Percentiles rank a stretch among this genome's conserved stretches.
Conservation (phyloP, 2,113 vertebrate genomes). For the Cephalopholis sonnerati region DNA sequence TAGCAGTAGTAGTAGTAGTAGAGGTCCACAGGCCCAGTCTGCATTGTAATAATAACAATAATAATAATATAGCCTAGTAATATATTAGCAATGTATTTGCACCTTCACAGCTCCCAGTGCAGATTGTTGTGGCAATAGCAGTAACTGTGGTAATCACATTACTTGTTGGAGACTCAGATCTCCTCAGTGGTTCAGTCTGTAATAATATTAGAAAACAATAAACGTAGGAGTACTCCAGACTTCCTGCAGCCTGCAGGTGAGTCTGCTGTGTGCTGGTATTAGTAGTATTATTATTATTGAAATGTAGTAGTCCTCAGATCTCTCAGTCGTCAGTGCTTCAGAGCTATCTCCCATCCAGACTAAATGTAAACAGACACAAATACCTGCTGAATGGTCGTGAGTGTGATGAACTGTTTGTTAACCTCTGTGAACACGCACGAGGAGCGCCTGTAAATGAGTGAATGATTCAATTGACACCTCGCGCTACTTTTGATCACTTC, state of each 20-base stretch:
- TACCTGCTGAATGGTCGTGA: slow-evolving; percentile 33
- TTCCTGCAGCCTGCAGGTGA: not conserved
- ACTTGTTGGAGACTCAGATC: no score
- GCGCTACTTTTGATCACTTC: slow-evolving; percentile 75
- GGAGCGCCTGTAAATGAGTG: slow-evolving; percentile 52
- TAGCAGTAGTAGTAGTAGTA: no score
- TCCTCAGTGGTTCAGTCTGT: no score
- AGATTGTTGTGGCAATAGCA: no score
- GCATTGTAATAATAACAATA: no score
- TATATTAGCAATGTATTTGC: no score
- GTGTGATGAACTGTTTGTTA: slow-evolving; percentile 46
- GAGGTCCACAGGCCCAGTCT: no score
- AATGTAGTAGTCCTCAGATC: not conserved
- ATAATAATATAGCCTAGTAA: no score
- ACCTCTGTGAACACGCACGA: slow-evolving; percentile 18
- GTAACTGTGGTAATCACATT: no score
- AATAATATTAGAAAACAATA: no score
- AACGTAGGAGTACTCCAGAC: no score
- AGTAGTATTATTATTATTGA: not conserved
- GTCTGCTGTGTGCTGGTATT: not conserved
- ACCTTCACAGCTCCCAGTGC: no score
- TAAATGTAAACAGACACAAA: slow-evolving; percentile 55
- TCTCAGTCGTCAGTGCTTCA: not conserved
- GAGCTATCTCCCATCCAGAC: slow-evolving; percentile 50
- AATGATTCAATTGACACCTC: slow-evolving; percentile 84